Base-by-base conservation (phyloP, 92 coral and sea anemone genomes). In the Palythoa heliodiscus region DNA sequence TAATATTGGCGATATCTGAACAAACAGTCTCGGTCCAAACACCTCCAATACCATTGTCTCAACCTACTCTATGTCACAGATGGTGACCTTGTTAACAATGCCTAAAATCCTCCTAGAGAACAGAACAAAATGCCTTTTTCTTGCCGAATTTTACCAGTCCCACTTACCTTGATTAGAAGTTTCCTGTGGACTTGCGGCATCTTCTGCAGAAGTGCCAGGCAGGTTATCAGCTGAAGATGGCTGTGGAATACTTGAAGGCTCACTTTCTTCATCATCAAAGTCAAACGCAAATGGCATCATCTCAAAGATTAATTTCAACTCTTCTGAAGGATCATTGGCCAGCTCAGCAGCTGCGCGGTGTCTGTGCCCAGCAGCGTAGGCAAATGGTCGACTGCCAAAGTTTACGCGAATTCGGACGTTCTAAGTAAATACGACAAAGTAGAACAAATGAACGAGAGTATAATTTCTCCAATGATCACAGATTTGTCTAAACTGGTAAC, bases 341-440 rank as follows among this genome's bases (percentile, higher is more conserved):
- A 92, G 58, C 73, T 92, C 95, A 2, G 95, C 98, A 2, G 98
- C 98, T 11, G 82, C 87, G 35, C 98, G 95, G 84, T 95, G 92
- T 70, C 88, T 92, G 84, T 88, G 90, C 38, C 96, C 98, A 72
- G 93, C 97, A 53, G 92, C 94, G 82, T 96, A 94, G 68, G 91
- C 76, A 82, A 94, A 96, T 55, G 92, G 85, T 0, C 91, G 96
- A 47, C 86, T 89, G 25, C 99, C 98, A 80, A 96, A 93, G 78
- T 96, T 96, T 48, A 92, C 99, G 3, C 91, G 98, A 37, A 94
- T 93, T 25, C 93, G 93, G 68, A 96, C 93, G 81, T 92, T 87
- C 99, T 96, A 70, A 6, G 71, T 73, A 40, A 50, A 86, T n/a
- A 67, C 14, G 69, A 82, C 17, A 40, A n/a, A 63, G 11, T n/a